Percentiles rank a stretch among this genome's conserved stretches.
phyloP scores from a whole-genome alignment of 1,140 invertebrate genomes.

The Drosophila albomicans region DNA sequence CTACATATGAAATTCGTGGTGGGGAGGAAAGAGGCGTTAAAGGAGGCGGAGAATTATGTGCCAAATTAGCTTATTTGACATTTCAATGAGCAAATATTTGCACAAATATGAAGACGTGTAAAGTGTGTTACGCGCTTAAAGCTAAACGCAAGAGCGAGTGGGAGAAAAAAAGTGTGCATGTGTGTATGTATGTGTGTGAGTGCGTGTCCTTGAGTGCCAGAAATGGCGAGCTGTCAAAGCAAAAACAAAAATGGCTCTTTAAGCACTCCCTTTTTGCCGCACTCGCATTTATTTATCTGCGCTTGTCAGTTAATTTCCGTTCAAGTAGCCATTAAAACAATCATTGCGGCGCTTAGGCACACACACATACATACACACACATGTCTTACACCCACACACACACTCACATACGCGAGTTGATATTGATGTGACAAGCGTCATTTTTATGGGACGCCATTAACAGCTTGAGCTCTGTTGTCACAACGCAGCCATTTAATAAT shows the following conservation, averaged over 20 bases:
- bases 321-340: constrained; percentile 83
- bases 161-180: constrained; percentile 6
- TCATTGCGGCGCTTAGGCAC: constrained; percentile 74
- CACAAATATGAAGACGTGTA: constrained; percentile 43
- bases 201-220: constrained; percentile 35
- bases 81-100: constrained; percentile 80
- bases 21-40: constrained; percentile 8
- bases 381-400: constrained; percentile 25
- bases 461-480: constrained; percentile 75
- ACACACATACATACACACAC: constrained; percentile 30
- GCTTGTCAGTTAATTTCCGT: constrained; percentile 81
- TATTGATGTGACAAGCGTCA: constrained; percentile 57
- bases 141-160: background rate
- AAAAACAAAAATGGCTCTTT: constrained; percentile 32
- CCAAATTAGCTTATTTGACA: constrained; percentile 81
- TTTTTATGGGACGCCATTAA: constrained; percentile 77
- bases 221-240: constrained; percentile 48
- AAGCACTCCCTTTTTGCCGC: constrained; percentile 24
- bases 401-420: background rate
- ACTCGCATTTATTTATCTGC: constrained; percentile 74
- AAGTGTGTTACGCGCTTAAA: constrained; percentile 53
- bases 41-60: constrained; percentile 58
- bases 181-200: constrained; percentile 3
- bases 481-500: constrained; percentile 77
- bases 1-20: constrained; percentile 29